Evolutionary conservation across 1,140 invertebrate genomes (phyloP).

Genomic region (Steinernema khuongi): DNA sequence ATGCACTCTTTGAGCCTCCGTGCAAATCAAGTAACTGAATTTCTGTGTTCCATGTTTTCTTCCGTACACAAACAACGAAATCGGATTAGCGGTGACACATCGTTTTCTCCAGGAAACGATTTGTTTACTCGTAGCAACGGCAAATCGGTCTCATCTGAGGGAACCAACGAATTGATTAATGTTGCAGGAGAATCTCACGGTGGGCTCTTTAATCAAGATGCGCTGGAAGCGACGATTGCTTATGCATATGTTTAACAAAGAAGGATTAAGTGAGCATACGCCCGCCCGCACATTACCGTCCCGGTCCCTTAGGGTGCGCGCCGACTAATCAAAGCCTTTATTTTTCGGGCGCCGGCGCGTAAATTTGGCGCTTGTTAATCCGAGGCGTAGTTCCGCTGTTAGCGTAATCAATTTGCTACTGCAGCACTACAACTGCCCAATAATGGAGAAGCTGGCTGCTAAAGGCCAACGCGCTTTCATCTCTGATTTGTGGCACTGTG

Average conservation of each 20-base stretch:
- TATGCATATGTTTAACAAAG: too few species aligned
- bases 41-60: neutral
- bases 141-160: too few species aligned
- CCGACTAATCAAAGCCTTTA: conserved; percentile 1
- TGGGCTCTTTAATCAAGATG: neutral
- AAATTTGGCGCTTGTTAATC: conserved; percentile 12
- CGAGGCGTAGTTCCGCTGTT: conserved; percentile 12
- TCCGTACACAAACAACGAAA: conserved; percentile 5
- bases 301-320: neutral
- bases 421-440: conserved; percentile 10
- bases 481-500: conserved; percentile 7
- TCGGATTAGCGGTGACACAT: neutral
- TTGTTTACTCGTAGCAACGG: neutral
- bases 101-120: neutral
- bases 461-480: neutral
- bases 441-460: neutral
- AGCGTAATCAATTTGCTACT: conserved; percentile 14
- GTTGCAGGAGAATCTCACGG: neutral
- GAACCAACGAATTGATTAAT: neutral
- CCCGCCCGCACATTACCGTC: neutral
- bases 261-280: too few species aligned
- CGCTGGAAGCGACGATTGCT: neutral
- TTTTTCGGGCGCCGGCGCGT: conserved; percentile 12
- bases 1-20: too few species aligned
- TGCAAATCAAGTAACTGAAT: too few species aligned